These are phyloP conservation scores for Amphipoea oculea DNA, from an alignment of 2,888 invertebrate genomes.

Conservation along the genomic window DNA sequence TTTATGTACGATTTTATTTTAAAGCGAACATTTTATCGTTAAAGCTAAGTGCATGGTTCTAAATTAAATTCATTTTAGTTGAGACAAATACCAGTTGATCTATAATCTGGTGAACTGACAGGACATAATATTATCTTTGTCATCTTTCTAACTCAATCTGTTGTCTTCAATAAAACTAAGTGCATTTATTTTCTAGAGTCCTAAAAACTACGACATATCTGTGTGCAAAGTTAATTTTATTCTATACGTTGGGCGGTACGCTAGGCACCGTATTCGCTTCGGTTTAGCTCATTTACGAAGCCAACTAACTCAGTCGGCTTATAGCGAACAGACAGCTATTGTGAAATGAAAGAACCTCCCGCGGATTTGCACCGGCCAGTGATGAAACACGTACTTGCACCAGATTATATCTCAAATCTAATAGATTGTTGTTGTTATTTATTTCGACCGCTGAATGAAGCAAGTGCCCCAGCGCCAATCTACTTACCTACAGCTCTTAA, in stretches of 20 bases:
- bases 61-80: background rate
- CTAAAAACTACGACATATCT: constrained; percentile 48
- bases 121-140: background rate
- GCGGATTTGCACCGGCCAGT: constrained; percentile 77
- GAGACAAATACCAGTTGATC: background rate
- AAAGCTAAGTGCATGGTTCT: background rate
- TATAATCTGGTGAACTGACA: background rate
- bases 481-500: constrained; percentile 57
- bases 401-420: constrained; percentile 79
- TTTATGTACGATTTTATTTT: background rate
- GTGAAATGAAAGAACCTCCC: constrained; percentile 81
- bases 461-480: constrained; percentile 63
- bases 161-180: background rate
- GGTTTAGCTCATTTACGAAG: constrained; percentile 81
- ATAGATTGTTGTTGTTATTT: constrained; percentile 77
- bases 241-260: constrained; percentile 77
- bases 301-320: constrained; percentile 79
- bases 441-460: constrained; percentile 73
- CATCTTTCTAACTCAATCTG: background rate
- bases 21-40: background rate
- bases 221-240: constrained; percentile 64
- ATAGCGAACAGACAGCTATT: constrained; percentile 75
- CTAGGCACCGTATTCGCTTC: constrained; percentile 79
- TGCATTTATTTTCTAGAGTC: background rate
- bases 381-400: constrained; percentile 80